phyloP scores from a whole-genome alignment of 1,140 invertebrate species.

The Chrysomallon squamiferum region DNA sequence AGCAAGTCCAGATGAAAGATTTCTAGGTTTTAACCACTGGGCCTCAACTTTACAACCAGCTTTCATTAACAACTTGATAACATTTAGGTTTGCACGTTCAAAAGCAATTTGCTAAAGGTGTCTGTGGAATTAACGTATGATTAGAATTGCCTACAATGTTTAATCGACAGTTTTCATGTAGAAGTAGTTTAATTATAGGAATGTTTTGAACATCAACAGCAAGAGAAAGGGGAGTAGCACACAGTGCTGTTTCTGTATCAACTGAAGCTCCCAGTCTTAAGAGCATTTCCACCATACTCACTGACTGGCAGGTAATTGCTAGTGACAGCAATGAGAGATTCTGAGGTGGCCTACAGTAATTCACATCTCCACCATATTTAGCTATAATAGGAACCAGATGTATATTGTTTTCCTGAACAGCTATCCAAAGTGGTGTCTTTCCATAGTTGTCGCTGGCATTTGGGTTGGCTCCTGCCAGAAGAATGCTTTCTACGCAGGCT shows the following conservation, averaged over 20 bases:
- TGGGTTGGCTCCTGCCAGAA: constrained; percentile 34
- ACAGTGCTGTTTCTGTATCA: constrained; percentile 7
- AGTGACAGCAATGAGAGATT: constrained; percentile 16
- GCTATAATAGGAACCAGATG: constrained; percentile 24
- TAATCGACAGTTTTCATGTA: constrained; percentile 17
- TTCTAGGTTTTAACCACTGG: constrained; percentile 12
- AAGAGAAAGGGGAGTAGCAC: constrained; percentile 15
- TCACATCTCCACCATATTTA: constrained; percentile 25
- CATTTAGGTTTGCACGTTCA: constrained; percentile 12
- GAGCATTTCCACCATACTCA: constrained; percentile 13
- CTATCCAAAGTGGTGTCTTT: constrained; percentile 30
- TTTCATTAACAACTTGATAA: constrained; percentile 16
- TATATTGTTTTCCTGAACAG: constrained; percentile 31
- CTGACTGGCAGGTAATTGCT: constrained; percentile 8
- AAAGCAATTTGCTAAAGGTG: constrained; percentile 23
- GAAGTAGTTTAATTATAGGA: constrained; percentile 16
- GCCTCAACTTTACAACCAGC: constrained; percentile 18
- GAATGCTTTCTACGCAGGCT: constrained; percentile 30
- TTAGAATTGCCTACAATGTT: constrained; percentile 11
- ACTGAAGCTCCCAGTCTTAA: constrained; percentile 14
- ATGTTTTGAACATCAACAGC: constrained; percentile 17
- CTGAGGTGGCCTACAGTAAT: constrained; percentile 11
- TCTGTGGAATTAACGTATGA: constrained; percentile 9
- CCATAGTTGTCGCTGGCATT: constrained; percentile 29
- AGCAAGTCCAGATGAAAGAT: background rate